Evolutionary conservation across 2,113 vertebrate species (phyloP), one percentile per base, ranked within the genome.

Genomic region (Melierax canorus): DNA sequence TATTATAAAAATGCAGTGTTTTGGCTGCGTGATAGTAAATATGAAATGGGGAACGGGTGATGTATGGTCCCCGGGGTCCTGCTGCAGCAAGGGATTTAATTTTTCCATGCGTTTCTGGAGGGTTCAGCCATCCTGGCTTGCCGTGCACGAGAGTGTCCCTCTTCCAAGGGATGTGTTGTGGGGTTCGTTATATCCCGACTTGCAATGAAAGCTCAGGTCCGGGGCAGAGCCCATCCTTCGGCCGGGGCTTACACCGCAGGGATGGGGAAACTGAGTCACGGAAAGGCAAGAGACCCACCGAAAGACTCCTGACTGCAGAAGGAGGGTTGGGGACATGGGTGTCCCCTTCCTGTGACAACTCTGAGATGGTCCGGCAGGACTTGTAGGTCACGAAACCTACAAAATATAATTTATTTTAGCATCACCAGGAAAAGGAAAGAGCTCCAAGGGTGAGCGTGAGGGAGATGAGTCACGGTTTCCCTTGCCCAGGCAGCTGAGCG

Each of bases 11-110:
- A 53, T 41, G 23, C 32, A 18, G 32, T 0, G 1, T 36, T 59
- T 48, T 32, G 48, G 41, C 58, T 22, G 32, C 0, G 0, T 5
- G 29, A 13, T 50, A 6, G n/a, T 48, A 12, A 72, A 43, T 36
- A 23, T 30, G 19, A n/a, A 12, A 1, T 5, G 11, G 14, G 30
- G 14, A 68, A 18, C 0, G 1, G 29, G 5, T 60, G 92, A 55
- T 0, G 2, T 17, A 0, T 4, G 27, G 6, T 51, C 39, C 55
- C 19, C 0, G 7, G 55, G 22, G n/a, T 34, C 72, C 48, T 2
- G 8, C 55, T 12, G 7, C 15, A 16, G 12, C 22, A 9, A 9
- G 7, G 23, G 11, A 32, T 53, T 64, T 36, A 26, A 13, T 90
- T 50, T 15, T 67, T 41, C 46, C 38, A 6, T 10, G 59, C 36